These are phyloP conservation scores for Ploceus nigricollis DNA, from an alignment of 2,113 vertebrate genomes.

Conservation along the genomic window DNA sequence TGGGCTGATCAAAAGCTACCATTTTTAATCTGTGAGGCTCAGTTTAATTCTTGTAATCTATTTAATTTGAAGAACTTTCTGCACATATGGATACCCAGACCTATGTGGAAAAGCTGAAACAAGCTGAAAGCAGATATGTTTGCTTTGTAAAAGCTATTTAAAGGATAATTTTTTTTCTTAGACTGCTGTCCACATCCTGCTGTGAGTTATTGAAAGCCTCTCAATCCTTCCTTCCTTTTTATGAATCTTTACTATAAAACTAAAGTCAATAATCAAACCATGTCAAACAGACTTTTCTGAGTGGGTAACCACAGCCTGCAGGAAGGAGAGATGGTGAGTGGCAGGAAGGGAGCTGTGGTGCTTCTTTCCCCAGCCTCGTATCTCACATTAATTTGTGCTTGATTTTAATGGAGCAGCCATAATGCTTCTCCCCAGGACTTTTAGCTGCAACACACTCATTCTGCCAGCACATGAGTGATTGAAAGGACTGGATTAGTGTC, in stretches of 20 bases:
- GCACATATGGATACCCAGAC: not conserved
- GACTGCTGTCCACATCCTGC: not conserved
- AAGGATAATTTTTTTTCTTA: not conserved
- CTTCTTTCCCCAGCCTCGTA: rapidly evolving
- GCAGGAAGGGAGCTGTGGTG: not conserved
- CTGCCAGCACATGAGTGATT: not conserved
- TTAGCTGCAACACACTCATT: not conserved
- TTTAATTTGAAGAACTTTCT: not conserved
- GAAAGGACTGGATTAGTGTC: not conserved
- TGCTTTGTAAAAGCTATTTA: not conserved
- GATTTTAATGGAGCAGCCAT: not conserved
- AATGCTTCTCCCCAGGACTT: not conserved
- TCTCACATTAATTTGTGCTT: not conserved
- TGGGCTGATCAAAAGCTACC: not conserved
- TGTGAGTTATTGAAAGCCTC: not conserved
- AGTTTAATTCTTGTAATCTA: not conserved
- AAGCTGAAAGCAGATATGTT: not conserved
- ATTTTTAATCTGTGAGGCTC: not conserved
- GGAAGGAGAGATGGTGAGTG: not conserved
- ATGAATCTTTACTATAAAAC: not conserved
- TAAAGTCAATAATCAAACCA: not conserved
- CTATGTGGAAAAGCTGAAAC: not conserved
- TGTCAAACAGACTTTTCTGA: not conserved
- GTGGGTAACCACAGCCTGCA: not conserved
- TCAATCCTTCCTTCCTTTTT: not conserved